Evolutionary conservation across 2,888 invertebrate species (phyloP), one percentile per base, ranked within the genome.

Genomic region (Lasioglossum calceatum): DNA sequence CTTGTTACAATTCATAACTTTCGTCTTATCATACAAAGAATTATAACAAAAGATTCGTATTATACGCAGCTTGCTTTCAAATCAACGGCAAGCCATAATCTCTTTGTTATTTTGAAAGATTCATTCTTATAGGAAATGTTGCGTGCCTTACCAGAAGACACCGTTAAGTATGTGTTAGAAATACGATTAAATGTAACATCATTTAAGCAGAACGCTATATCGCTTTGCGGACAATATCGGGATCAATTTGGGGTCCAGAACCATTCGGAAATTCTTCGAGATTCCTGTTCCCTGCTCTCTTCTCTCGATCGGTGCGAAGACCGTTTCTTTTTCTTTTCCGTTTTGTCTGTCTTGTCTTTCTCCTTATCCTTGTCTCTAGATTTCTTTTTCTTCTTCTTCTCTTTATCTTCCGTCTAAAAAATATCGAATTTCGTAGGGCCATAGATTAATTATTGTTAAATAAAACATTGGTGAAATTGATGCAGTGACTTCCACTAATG

Each of bases 221-320:
- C 89, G 96, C 96, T 94, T 97, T 97, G 91, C 97, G 97, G 71
- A 96, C 96, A 72, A 96, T 95, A 87, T 97, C 96, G 94, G 96
- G 94, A 94, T 94, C 92, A 90, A 96, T 94, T 94, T 96, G 93
- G 95, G 96, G 93, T 91, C 96, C 88, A 88, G 96, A 93, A 85
- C 96, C 96, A 93, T 97, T 97, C 12, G 97, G 94, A 94, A 97
- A 97, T 91, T 97, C 96, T 91, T 97, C 97, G 58, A 97, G 93
- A 91, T 97, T 96, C 96, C 27, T 95, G 95, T 70, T 95, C 95
- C 72, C 95, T 94, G 42, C 95, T 95, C 91, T 95, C 96, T 81
- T 95, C 95, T 88, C 95, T 94, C 7, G 96, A 95, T 32, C 95
- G 95, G 84, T 92, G 93, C 23, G 90, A 86, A 10, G 95, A 94